Percentiles rank a stretch among this genome's conserved stretches.
Conservation (phyloP, 1,140 invertebrate genomes). For the Plectrocnemia conspersa region DNA sequence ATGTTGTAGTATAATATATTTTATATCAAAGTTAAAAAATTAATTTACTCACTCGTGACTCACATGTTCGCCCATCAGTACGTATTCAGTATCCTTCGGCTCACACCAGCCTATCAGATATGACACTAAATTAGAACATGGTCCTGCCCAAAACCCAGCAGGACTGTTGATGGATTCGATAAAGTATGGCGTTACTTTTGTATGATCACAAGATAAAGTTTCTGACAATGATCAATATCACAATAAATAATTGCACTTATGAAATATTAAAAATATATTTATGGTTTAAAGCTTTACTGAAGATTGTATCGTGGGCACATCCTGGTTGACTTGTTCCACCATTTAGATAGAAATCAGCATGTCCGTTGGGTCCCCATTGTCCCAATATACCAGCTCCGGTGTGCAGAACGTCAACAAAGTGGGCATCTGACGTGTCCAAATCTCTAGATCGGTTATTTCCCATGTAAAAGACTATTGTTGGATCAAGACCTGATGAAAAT, state of each 20-base stretch:
- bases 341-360: slow-evolving; percentile 87
- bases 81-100: slow-evolving; percentile 68
- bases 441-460: slow-evolving; percentile 73
- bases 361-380: slow-evolving; percentile 80
- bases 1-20: slow-evolving; percentile 15
- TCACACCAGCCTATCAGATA: slow-evolving; percentile 78
- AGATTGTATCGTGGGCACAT: slow-evolving; percentile 71
- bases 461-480: slow-evolving; percentile 78
- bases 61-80: slow-evolving; percentile 78
- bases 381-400: slow-evolving; percentile 81
- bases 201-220: slow-evolving; percentile 80
- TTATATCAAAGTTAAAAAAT: not conserved
- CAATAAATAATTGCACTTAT: slow-evolving; percentile 9
- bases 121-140: slow-evolving; percentile 72
- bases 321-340: slow-evolving; percentile 84
- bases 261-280: too few species aligned
- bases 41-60: slow-evolving; percentile 61
- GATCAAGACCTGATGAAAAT: slow-evolving; percentile 64
- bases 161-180: slow-evolving; percentile 78
- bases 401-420: slow-evolving; percentile 85
- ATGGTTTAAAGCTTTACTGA: slow-evolving; percentile 58
- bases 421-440: slow-evolving; percentile 76
- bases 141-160: slow-evolving; percentile 75
- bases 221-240: slow-evolving; percentile 54
- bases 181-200: slow-evolving; percentile 82